Conservation (phyloP, 2,113 vertebrate genomes). For the Brachypodius melanocephalos region DNA sequence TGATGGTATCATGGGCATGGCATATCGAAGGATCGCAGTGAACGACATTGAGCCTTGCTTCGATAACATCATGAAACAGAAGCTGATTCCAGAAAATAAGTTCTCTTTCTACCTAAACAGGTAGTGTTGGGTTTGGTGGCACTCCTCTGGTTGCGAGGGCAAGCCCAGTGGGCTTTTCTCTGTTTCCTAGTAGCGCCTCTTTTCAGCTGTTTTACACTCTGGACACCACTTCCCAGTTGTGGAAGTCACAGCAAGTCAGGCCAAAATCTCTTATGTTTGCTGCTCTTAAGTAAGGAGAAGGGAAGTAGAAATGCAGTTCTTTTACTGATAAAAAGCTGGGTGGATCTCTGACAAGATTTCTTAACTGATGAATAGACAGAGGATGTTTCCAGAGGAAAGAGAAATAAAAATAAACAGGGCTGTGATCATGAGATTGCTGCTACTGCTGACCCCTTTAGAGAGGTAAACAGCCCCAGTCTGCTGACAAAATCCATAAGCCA, state of each 20-base stretch:
- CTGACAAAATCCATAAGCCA: not conserved
- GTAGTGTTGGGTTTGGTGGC: conserved; percentile 58
- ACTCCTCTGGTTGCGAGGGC: not conserved
- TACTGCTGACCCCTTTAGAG: not conserved
- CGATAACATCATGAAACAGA: conserved; percentile 89
- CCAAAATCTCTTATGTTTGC: not conserved
- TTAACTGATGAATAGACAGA: not conserved
- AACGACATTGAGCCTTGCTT: conserved; percentile 84
- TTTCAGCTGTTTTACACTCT: not conserved
- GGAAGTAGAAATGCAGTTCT: not conserved
- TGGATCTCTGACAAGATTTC: not conserved
- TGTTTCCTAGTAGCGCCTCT: not conserved
- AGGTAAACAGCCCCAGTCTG: not conserved
- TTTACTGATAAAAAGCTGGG: not conserved
- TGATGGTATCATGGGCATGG: conserved; percentile 95
- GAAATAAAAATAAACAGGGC: not conserved
- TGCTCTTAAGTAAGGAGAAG: not conserved
- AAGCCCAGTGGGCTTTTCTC: not conserved
- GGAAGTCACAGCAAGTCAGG: not conserved
- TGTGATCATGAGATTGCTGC: not conserved
- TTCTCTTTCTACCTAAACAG: conserved; percentile 98
- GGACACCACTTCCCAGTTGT: not conserved
- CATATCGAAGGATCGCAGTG: conserved; percentile 85
- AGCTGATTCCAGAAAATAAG: conserved; percentile 83
- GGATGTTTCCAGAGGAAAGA: not conserved